Percentiles rank a stretch among this genome's conserved stretches.
Conservation (phyloP, 2,113 vertebrate genomes). For the Sprattus sprattus region DNA sequence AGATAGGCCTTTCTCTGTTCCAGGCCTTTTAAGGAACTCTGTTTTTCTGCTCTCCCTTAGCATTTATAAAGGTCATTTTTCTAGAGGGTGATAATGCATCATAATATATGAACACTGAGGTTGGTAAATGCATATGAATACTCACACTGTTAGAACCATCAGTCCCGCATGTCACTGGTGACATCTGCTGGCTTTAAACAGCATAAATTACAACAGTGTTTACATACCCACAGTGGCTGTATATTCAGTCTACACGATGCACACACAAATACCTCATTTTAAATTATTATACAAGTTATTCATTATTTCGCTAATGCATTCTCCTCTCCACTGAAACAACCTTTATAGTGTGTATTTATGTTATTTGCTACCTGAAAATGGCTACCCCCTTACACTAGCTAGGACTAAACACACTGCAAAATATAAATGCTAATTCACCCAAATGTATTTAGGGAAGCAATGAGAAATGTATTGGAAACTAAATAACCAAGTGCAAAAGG, state of each 20-base stretch:
- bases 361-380: background rate
- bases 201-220: background rate
- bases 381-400: background rate
- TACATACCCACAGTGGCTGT: background rate
- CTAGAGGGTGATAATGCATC: background rate
- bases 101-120: background rate
- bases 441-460: background rate
- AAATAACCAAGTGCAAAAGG: background rate
- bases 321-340: background rate
- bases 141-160: too few species aligned
- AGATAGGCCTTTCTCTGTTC: background rate
- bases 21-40: background rate
- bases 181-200: background rate
- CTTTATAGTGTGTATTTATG: too few species aligned
- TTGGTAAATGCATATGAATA: background rate
- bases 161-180: background rate
- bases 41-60: background rate
- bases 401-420: background rate
- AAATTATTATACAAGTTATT: background rate
- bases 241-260: background rate
- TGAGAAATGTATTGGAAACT: background rate
- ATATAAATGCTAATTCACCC: background rate
- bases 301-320: background rate
- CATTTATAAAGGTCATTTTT: background rate
- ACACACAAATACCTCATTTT: background rate